Evolutionary conservation across 2,888 invertebrate species (phyloP).

Genomic region (Odontocolon sp.): DNA sequence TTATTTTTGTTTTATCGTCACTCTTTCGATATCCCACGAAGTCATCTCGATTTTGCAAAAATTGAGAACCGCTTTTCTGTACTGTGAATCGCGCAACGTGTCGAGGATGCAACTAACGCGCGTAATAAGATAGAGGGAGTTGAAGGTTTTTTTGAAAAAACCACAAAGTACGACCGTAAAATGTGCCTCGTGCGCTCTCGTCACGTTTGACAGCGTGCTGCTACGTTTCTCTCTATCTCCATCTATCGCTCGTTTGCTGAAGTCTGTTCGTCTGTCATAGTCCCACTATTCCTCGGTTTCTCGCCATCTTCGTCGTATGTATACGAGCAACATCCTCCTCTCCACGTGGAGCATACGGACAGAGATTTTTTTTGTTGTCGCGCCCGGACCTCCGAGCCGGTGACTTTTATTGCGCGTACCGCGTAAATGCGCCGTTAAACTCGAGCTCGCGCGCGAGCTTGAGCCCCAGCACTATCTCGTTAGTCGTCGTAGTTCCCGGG

Average conservation of each 20-base stretch:
- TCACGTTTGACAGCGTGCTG: conserved; percentile 64
- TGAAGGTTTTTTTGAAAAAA: conserved; percentile 65
- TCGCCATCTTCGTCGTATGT: conserved; percentile 20
- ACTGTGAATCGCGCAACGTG: not conserved
- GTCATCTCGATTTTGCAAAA: not conserved
- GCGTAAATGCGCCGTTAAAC: conserved; percentile 74
- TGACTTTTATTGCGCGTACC: conserved; percentile 78
- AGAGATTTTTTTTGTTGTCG: conserved; percentile 63
- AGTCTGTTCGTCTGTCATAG: conserved; percentile 3
- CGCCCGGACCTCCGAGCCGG: conserved; percentile 66
- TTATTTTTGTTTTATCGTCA: not conserved
- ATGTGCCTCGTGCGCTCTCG: conserved; percentile 66
- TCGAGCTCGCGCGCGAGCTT: conserved; percentile 56
- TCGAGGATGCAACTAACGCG: not conserved
- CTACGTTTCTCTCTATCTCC: conserved; percentile 5
- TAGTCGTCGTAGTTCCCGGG: conserved; percentile 58
- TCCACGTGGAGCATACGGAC: conserved; percentile 24
- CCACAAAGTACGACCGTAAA: conserved; percentile 77
- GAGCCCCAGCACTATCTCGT: conserved; percentile 66
- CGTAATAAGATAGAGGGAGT: conserved; percentile 1
- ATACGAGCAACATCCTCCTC: conserved; percentile 12
- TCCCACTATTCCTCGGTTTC: conserved; percentile 21
- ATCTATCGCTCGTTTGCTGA: not conserved
- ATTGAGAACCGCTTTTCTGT: conserved; percentile 1
- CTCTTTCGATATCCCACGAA: not conserved